phyloP scores from a whole-genome alignment of 2,797 vertebrate species.

The Oryzias sinensis region DNA sequence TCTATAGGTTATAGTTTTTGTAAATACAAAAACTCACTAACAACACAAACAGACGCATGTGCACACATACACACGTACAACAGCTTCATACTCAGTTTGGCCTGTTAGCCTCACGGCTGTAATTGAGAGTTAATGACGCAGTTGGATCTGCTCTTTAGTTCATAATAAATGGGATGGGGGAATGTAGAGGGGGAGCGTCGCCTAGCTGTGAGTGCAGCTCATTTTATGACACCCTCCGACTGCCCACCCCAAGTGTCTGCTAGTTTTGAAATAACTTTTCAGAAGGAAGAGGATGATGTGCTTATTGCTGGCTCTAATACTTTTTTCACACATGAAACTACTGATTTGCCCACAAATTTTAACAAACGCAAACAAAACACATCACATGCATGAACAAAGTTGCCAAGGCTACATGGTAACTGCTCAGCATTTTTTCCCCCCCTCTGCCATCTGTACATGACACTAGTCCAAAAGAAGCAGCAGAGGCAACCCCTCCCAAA shows the following conservation, averaged over 20 bases:
- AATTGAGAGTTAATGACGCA: slow-evolving; percentile 71
- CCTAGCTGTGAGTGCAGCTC: slow-evolving; percentile 67
- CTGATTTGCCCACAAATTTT: slow-evolving; percentile 52
- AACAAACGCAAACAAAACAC: slow-evolving; percentile 47
- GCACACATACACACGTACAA: slow-evolving; percentile 24
- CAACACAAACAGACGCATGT: slow-evolving; percentile 19
- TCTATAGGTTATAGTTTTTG: slow-evolving; percentile 1
- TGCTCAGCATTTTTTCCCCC: slow-evolving; percentile 72
- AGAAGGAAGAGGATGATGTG: too few relatives aligned
- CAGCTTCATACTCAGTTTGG: slow-evolving; percentile 38
- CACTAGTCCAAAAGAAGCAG: slow-evolving; percentile 68
- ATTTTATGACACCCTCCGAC: slow-evolving; percentile 55
- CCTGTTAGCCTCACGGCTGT: slow-evolving; percentile 72
- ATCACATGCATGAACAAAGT: slow-evolving; percentile 85
- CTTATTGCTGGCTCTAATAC: slow-evolving; percentile 60
- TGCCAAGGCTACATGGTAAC: slow-evolving; percentile 83
- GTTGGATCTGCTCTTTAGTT: slow-evolving; percentile 74
- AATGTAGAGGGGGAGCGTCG: slow-evolving; percentile 71
- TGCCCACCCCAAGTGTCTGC: slow-evolving; percentile 47
- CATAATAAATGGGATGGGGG: slow-evolving; percentile 73
- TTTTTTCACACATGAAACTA: slow-evolving; percentile 53
- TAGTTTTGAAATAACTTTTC: too few relatives aligned
- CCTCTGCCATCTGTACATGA: slow-evolving; percentile 77
- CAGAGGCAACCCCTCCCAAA: slow-evolving; percentile 68
- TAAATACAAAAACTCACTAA: slow-evolving; percentile 13